Base-by-base conservation (phyloP, 2,113 vertebrate genomes). In the Onychostoma macrolepis region DNA sequence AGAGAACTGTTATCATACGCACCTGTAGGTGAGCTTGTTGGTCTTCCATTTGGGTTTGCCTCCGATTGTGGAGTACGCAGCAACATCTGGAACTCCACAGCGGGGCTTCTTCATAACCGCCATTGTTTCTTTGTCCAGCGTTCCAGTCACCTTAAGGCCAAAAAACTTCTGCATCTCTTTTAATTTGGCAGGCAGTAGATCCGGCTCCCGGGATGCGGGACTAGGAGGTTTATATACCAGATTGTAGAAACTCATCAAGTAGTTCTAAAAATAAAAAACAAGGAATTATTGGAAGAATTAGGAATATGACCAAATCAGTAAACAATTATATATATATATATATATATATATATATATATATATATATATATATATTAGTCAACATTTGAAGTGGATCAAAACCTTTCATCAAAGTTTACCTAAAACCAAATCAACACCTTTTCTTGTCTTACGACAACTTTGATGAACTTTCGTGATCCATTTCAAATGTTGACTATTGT, bases 11-110 rank as follows among this genome's bases (percentile, higher is more conserved):
- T 15, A 69, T 45, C 15, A 10, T 13, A 48, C 13, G 88, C 94
- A 97, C 96, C 96, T 97, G 93, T 97, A 97, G 43, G 96, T 97
- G 11, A 97, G 76, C n/a, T 93, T 82, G 36, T 90, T 90, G 84
- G 94, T 96, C 30, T 72, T 43, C 96, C 96, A 98, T 91, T 96
- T 97, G 2, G 90, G 45, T 3, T 45, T 67, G 41, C 89, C 89
- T 33, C 92, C 88, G 80, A 96, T 96, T 19, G 89, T 95, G 13
- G 6, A 88, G 90, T 92, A 97, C 4, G 67, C 50, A 0, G 88
- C 91, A 0, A 93, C 26, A 0, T 96, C 96, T 5, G 95, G 95
- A 28, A 96, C 92, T 1, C 96, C 96, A 87, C 96, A 97, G 67
- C 94, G 89, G 4, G 80, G 88, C 76, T 94, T 96, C 38, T 93